Evolutionary conservation across 2,797 vertebrate species (phyloP).

Genomic region (Lepus oiostolus): DNA sequence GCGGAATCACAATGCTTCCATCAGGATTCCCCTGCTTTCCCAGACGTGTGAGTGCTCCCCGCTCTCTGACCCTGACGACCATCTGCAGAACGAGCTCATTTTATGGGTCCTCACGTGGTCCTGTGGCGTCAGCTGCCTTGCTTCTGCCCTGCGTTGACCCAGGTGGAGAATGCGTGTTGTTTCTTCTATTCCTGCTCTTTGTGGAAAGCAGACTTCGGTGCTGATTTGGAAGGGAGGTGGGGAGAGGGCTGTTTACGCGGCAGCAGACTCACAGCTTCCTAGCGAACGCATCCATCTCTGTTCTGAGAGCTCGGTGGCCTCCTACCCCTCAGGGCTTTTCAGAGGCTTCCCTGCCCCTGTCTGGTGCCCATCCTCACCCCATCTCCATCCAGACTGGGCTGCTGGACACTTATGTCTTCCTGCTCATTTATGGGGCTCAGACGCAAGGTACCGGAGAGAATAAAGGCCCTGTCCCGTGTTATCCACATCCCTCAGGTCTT

Average conservation of each 20-base stretch:
- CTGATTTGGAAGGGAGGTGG: background rate
- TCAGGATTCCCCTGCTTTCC: background rate
- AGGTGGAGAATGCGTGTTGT: background rate
- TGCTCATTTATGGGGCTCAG: background rate
- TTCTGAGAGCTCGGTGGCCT: background rate
- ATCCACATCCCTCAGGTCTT: background rate
- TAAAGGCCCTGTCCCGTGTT: background rate
- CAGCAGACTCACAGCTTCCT: background rate
- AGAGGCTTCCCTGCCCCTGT: background rate
- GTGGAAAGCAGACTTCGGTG: background rate
- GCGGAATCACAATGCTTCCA: background rate
- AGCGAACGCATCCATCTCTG: background rate
- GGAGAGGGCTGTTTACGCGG: background rate
- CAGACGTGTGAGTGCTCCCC: background rate
- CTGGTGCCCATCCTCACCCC: background rate
- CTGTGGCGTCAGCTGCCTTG: constrained; percentile 10
- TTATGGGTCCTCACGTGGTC: background rate
- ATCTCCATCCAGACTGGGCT: background rate
- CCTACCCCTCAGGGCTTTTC: background rate
- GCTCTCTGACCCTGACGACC: background rate
- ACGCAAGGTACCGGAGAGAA: background rate
- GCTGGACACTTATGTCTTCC: background rate
- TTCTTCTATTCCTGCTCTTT: constrained; percentile 49
- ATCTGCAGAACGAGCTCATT: constrained; percentile 15
- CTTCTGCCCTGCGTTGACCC: background rate